Evolutionary conservation across 1,140 invertebrate genomes (phyloP).

Genomic region (Micrasema minimum): DNA sequence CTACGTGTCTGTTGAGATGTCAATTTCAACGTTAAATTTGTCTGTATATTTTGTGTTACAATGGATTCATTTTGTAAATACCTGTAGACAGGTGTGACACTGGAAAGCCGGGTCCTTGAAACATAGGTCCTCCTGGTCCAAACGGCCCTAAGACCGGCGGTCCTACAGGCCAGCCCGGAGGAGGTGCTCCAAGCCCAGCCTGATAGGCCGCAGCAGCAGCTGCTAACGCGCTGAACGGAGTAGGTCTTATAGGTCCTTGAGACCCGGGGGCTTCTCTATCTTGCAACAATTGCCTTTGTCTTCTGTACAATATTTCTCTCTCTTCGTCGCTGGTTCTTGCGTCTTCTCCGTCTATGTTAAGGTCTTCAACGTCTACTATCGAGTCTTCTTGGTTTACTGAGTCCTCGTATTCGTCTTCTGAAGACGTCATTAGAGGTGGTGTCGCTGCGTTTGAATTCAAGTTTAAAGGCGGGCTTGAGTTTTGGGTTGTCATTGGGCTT

Average conservation of each 20-base stretch:
- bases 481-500: slow-evolving; percentile 57
- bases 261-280: slow-evolving; percentile 56
- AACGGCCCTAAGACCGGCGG: slow-evolving; percentile 62
- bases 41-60: too few relatives aligned
- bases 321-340: slow-evolving; percentile 56
- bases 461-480: slow-evolving; percentile 59
- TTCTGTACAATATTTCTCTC: slow-evolving; percentile 57
- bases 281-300: slow-evolving; percentile 58
- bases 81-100: slow-evolving; percentile 71
- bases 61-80: too few relatives aligned
- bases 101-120: slow-evolving; percentile 69
- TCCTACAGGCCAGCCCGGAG: slow-evolving; percentile 62
- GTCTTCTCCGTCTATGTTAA: slow-evolving; percentile 68
- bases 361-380: slow-evolving; percentile 75
- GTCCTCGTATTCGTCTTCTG: slow-evolving; percentile 73
- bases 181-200: slow-evolving; percentile 65
- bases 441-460: slow-evolving; percentile 52
- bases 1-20: too few relatives aligned
- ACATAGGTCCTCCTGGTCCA: slow-evolving; percentile 60
- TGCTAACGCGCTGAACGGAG: slow-evolving; percentile 74
- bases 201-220: slow-evolving; percentile 72
- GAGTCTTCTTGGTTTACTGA: slow-evolving; percentile 73
- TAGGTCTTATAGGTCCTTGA: slow-evolving; percentile 73
- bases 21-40: too few relatives aligned
- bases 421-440: slow-evolving; percentile 60